Base-by-base conservation (phyloP, 2,888 invertebrate genomes). In the Synergus umbraculus region DNA sequence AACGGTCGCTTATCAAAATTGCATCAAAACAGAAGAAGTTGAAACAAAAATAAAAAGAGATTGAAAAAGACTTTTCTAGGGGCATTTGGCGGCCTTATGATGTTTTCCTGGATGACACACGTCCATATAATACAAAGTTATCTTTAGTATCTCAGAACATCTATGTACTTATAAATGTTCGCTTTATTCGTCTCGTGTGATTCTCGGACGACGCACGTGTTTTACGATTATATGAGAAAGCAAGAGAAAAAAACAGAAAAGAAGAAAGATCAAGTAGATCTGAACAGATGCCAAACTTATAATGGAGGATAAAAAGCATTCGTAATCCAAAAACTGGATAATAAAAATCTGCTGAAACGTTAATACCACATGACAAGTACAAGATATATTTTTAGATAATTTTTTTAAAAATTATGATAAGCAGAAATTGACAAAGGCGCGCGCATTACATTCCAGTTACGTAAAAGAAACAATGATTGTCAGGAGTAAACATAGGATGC, bases 101-200 rank as follows among this genome's bases (percentile, higher is more conserved):
- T 3, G 49, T 44, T 49, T 69, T 69, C 49, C 49, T 49, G 69
- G 67, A 67, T 46, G 44, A 67, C 67, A 67, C 67, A 43, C 67
- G 13, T 67, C 18, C 18, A 67, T 67, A 43, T 18, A 18, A 18
- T 9, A 67, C 67, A 18, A 67, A 41, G 43, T 41, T 66, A 43
- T 43, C 7, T 49, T 58, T 18, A 58, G 49, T 69, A 69, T 69
- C 69, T 49, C 9, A 15, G 29, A 69, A 29, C 69, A 22, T 69
- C 22, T 46, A 10, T n/a, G 44, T 29, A 29, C 29, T n/a, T 46
- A 46, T 46, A 67, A 44, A 67, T 18, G 22, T 13, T 43, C 44
- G 67, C 44, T 46, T 67, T 69, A 29, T 49, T 46, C 29, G 29
- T 29, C 29, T 29, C 29, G 29, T 29, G 29, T 29, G 29, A 29